Evolutionary conservation across 2,797 vertebrate species (phyloP).

Genomic region (Arctocebus calabarensis): DNA sequence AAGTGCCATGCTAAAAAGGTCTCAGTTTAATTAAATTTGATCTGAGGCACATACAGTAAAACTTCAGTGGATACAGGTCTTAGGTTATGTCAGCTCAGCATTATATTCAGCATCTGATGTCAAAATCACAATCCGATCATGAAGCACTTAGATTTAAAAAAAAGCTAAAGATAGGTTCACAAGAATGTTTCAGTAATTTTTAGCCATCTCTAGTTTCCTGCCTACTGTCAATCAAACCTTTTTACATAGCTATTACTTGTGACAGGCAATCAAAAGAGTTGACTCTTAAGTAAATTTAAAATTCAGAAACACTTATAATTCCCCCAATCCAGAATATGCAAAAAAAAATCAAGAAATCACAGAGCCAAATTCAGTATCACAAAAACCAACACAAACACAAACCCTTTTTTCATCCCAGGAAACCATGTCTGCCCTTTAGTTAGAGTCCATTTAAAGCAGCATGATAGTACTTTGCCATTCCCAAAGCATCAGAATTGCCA

Average conservation of each 20-base stretch:
- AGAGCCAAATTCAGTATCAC: not conserved
- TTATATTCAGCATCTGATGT: not conserved
- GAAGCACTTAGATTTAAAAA: not conserved
- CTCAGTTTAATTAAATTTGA: not conserved
- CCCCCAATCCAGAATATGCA: not conserved
- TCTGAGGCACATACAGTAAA: not conserved
- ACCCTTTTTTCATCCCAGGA: not conserved
- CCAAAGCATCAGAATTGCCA: not conserved
- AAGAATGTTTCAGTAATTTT: not conserved
- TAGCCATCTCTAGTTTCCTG: not conserved
- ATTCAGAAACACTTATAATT: not conserved
- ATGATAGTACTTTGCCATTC: not conserved
- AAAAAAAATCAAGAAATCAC: not conserved
- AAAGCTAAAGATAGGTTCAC: not conserved
- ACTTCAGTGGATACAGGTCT: not conserved
- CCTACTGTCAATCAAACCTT: conserved; percentile 23
- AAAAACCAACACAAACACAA: not conserved
- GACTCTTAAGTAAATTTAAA: not conserved
- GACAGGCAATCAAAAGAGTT: not conserved
- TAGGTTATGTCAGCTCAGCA: not conserved
- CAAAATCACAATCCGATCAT: not conserved
- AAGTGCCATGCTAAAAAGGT: not conserved
- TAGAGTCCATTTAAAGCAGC: not conserved
- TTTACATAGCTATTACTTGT: not conserved
- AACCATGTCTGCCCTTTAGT: not conserved